Evolutionary conservation across 1,140 invertebrate species (phyloP).

Genomic region (Drusus annulatus): DNA sequence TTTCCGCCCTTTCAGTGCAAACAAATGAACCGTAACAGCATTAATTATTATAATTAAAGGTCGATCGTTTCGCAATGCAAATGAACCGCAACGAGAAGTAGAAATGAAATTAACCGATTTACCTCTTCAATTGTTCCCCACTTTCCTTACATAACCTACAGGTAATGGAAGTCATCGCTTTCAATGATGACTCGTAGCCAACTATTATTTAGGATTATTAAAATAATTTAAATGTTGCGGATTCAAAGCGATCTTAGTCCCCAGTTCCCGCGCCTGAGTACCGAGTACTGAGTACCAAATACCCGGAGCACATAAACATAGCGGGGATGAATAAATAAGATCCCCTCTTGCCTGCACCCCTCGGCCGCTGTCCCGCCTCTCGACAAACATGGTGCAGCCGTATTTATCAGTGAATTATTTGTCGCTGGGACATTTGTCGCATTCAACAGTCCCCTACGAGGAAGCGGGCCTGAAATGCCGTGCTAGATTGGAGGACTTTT

Average conservation of each 20-base stretch:
- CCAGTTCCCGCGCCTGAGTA: too few relatives aligned
- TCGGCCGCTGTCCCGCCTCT: neutral
- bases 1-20: too few relatives aligned
- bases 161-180: neutral
- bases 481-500: conserved; percentile 6
- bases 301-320: conserved; percentile 28
- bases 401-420: conserved; percentile 57
- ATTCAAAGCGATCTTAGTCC: neutral
- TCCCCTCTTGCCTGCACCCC: conserved; percentile 5
- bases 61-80: too few relatives aligned
- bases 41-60: too few relatives aligned
- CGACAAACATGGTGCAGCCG: conserved; percentile 37
- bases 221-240: conserved; percentile 5
- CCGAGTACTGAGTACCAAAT: too few relatives aligned
- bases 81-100: too few relatives aligned
- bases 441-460: conserved; percentile 46
- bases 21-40: too few relatives aligned
- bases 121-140: conserved; percentile 5
- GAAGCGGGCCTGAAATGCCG: conserved; percentile 19
- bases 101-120: neutral
- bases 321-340: conserved; percentile 50
- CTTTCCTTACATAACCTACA: neutral
- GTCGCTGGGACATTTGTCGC: conserved; percentile 53
- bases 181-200: neutral
- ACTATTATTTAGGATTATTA: conserved; percentile 1